A percentile compares a stretch with the other conserved stretches of the same genome.
Evolutionary conservation across 2,888 invertebrate genomes (phyloP).

Genomic region (Phanerotoma sp.): DNA sequence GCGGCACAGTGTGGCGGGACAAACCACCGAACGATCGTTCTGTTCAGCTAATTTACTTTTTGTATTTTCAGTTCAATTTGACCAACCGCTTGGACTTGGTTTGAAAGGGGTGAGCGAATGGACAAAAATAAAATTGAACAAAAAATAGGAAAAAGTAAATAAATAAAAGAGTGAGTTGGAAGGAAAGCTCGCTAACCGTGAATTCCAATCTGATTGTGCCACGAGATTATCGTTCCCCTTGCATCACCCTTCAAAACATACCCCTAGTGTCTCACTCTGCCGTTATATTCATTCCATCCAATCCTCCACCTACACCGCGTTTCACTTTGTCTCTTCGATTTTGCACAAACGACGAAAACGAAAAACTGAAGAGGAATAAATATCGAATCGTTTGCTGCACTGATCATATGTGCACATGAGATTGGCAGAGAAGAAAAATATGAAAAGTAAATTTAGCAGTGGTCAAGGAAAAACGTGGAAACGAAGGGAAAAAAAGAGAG

Average conservation of each 20-base stretch:
- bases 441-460: not conserved
- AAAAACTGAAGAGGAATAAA: constrained; percentile 5
- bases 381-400: not conserved
- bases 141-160: not conserved
- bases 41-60: constrained; percentile 56
- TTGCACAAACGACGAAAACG: constrained; percentile 1
- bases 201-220: constrained; percentile 47
- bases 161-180: not conserved
- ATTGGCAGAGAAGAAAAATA: not conserved
- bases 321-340: constrained; percentile 9
- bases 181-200: constrained; percentile 37
- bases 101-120: constrained; percentile 8
- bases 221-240: constrained; percentile 13
- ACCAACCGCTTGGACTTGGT: constrained; percentile 39
- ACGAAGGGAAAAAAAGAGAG: not conserved
- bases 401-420: constrained; percentile 1
- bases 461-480: not conserved
- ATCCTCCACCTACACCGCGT: not conserved
- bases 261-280: not conserved
- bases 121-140: too few relatives aligned
- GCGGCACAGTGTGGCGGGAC: constrained; percentile 44
- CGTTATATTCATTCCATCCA: not conserved
- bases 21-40: constrained; percentile 48
- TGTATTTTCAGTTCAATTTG: constrained; percentile 55
- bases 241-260: constrained; percentile 2